Evolutionary conservation across 2,797 vertebrate genomes (phyloP).

Genomic region (Kryptopterus vitreolus): DNA sequence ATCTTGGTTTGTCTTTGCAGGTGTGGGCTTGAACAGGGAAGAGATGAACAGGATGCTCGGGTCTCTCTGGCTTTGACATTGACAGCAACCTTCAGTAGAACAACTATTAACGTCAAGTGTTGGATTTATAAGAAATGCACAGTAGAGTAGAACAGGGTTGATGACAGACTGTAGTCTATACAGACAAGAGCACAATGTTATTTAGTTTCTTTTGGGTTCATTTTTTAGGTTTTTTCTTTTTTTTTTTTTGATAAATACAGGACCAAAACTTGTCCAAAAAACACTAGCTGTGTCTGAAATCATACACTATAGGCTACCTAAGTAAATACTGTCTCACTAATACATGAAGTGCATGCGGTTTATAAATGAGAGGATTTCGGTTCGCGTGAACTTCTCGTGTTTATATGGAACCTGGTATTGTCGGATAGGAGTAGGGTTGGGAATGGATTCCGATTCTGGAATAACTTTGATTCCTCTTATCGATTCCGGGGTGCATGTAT

Average conservation of each 20-base stretch:
- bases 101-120: conserved; percentile 8
- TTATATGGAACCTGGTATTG: neutral
- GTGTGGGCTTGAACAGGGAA: conserved; percentile 91
- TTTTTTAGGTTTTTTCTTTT: neutral
- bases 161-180: conserved; percentile 14
- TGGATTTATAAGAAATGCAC: conserved; percentile 9
- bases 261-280: conserved; percentile 11
- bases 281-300: conserved; percentile 12
- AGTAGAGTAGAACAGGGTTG: conserved; percentile 27
- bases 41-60: neutral
- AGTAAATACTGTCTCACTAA: conserved; percentile 3
- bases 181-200: conserved; percentile 35
- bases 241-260: neutral
- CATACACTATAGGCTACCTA: neutral
- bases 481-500: too few species aligned
- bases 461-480: too few species aligned
- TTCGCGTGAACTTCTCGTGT: neutral
- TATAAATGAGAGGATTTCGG: neutral
- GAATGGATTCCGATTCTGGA: too few species aligned
- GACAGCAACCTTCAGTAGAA: conserved; percentile 25
- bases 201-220: neutral
- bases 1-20: conserved; percentile 65
- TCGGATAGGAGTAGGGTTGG: too few species aligned
- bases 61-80: conserved; percentile 3
- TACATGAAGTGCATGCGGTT: conserved; percentile 1